A percentile compares a stretch with the other conserved stretches of the same genome.
Conservation (phyloP, 1,140 invertebrate species). For the Heliothis subflexa region DNA sequence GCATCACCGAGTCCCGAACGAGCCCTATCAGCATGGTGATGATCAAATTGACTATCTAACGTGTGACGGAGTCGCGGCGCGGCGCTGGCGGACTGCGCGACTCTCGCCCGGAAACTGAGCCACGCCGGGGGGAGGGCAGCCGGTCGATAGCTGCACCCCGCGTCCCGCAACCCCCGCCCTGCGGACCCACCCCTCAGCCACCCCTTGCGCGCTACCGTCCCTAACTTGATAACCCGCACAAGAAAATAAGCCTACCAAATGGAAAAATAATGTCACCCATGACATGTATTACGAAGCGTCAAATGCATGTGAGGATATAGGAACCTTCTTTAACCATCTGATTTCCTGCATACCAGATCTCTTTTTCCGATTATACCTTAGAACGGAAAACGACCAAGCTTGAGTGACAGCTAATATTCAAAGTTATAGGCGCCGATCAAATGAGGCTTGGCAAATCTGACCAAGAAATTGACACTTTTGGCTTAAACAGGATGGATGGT, state of each 20-base stretch:
- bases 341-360: slow-evolving; percentile 25
- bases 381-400: not conserved
- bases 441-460: not conserved
- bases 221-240: slow-evolving; percentile 83
- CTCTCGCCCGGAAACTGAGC: slow-evolving; percentile 84
- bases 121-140: slow-evolving; percentile 72
- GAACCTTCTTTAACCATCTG: not conserved
- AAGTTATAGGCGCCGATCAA: not conserved
- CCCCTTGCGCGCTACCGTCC: slow-evolving; percentile 74
- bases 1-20: slow-evolving; percentile 94
- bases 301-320: slow-evolving; percentile 30
- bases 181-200: slow-evolving; percentile 71
- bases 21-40: slow-evolving; percentile 93
- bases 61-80: slow-evolving; percentile 79
- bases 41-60: slow-evolving; percentile 82
- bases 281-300: slow-evolving; percentile 65
- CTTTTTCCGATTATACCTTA: not conserved
- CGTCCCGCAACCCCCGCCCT: slow-evolving; percentile 71
- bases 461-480: not conserved
- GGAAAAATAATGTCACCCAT: slow-evolving; percentile 81
- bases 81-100: slow-evolving; percentile 81
- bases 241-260: slow-evolving; percentile 85
- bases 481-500: not conserved
- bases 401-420: slow-evolving; percentile 1
- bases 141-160: slow-evolving; percentile 79